Conservation (phyloP, 2,113 vertebrate genomes). For the Passer domesticus region DNA sequence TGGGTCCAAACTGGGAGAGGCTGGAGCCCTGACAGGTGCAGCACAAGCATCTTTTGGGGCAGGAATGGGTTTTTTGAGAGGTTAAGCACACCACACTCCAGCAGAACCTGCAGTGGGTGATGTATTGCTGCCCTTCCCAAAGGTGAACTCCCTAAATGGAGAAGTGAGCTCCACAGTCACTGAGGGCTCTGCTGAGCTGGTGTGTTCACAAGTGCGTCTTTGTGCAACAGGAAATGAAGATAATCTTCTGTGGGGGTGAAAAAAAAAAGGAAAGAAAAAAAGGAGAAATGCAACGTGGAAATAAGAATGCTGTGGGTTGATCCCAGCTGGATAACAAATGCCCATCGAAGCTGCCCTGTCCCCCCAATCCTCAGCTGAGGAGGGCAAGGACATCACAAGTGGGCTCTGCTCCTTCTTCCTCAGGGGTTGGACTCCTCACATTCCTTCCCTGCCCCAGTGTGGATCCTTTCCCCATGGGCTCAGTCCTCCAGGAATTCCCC, state of each 20-base stretch:
- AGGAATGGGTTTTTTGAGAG: neutral
- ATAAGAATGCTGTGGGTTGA: neutral
- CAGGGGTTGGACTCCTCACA: neutral
- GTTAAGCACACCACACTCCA: neutral
- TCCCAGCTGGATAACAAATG: neutral
- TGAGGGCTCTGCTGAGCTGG: neutral
- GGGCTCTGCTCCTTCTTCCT: neutral
- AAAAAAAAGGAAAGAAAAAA: neutral
- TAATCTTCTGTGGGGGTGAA: neutral
- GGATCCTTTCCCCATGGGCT: neutral
- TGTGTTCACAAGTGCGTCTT: neutral
- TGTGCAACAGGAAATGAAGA: neutral
- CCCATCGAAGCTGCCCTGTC: neutral
- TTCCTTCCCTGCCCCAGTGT: too few relatives aligned
- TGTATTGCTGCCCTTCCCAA: neutral
- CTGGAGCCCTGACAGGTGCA: neutral
- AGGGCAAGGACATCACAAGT: neutral
- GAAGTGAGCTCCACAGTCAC: neutral
- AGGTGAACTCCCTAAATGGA: neutral
- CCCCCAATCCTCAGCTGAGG: neutral
- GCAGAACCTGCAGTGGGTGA: neutral
- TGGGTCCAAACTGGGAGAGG: neutral
- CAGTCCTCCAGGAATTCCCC: neutral
- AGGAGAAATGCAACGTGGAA: accelerated
- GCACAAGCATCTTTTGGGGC: neutral